A percentile compares a stretch with the other conserved stretches of the same genome.
phyloP scores from a whole-genome alignment of 2,113 vertebrate species.

The Silurus asotus region DNA sequence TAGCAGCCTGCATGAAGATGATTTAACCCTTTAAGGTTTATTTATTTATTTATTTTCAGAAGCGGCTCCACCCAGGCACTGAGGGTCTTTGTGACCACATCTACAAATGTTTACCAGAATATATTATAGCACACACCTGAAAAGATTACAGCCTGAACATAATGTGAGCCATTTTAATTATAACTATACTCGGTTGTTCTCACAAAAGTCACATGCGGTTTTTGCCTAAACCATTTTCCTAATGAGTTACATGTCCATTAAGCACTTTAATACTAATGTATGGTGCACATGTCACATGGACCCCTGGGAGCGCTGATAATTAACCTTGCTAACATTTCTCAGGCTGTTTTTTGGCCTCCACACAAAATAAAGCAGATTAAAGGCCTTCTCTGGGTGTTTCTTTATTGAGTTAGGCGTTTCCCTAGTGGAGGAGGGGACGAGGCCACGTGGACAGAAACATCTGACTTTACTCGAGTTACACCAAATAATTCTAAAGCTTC shows the following conservation, averaged over 20 bases:
- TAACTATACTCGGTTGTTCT: neutral
- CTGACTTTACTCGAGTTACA: neutral
- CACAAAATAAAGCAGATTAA: conserved; percentile 45
- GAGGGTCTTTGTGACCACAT: neutral
- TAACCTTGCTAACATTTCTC: conserved; percentile 31
- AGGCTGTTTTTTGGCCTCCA: conserved; percentile 35
- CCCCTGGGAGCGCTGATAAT: conserved; percentile 30
- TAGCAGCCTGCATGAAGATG: conserved; percentile 30
- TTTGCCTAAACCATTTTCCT: conserved; percentile 1
- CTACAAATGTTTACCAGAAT: neutral
- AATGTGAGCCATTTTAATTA: neutral
- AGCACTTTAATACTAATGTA: neutral
- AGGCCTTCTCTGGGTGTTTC: conserved; percentile 15
- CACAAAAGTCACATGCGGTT: neutral
- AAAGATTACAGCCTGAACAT: neutral
- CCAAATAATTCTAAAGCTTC: neutral
- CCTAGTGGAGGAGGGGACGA: conserved; percentile 21
- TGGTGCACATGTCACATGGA: neutral
- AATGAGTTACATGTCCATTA: neutral
- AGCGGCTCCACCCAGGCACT: neutral
- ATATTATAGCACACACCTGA: neutral
- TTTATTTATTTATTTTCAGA: neutral
- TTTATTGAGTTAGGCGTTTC: conserved; percentile 41
- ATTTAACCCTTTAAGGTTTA: conserved; percentile 32
- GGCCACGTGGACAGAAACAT: neutral